Base-by-base conservation (phyloP, 2,113 vertebrate genomes). In the Poecile atricapillus region DNA sequence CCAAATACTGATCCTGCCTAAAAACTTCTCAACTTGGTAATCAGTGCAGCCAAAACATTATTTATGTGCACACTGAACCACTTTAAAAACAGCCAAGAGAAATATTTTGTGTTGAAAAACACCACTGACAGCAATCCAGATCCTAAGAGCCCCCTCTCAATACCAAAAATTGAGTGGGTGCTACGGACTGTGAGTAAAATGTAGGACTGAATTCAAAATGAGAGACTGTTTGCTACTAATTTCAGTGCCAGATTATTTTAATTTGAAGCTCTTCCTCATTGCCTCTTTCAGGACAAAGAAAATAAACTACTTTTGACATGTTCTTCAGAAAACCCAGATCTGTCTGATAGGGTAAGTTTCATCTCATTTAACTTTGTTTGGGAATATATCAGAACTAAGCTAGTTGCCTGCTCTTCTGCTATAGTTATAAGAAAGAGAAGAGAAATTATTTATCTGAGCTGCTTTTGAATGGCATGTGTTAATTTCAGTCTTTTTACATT, bases 271-370 rank as follows among this genome's bases (percentile, higher is more conserved):
- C 27, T 78, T 44, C 9, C 23, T 87, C 60, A 71, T 75, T 77
- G 69, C 30, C 21, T 94, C 49, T 95, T 96, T 67, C 70, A 96
- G 88, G 65, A 68, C 41, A 59, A 44, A 52, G 56, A 83, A 95
- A 91, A 95, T 33, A 68, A 87, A 68, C 74, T 41, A 52, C 65
- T 14, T 88, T 76, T 84, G 82, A 46, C 25, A 44, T 41, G 30
- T 50, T 85, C 85, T 87, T 75, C 8, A 10, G 65, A 89, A 59
- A 84, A 41, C 10, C 27, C 52, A 62, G 39, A 41, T 74, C 73
- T 81, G 13, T 81, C 81, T 84, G 22, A 78, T 9, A 49, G 33
- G 33, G 52, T 87, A 84, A 84, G 73, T 67, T 50, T 69, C 13
- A 75, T 55, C 53, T 88, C 31, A 21, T 83, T 70, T 84, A 63